These are phyloP conservation scores for Saccopteryx leptura DNA, from an alignment of 2,113 vertebrate genomes.

Conservation along the genomic window DNA sequence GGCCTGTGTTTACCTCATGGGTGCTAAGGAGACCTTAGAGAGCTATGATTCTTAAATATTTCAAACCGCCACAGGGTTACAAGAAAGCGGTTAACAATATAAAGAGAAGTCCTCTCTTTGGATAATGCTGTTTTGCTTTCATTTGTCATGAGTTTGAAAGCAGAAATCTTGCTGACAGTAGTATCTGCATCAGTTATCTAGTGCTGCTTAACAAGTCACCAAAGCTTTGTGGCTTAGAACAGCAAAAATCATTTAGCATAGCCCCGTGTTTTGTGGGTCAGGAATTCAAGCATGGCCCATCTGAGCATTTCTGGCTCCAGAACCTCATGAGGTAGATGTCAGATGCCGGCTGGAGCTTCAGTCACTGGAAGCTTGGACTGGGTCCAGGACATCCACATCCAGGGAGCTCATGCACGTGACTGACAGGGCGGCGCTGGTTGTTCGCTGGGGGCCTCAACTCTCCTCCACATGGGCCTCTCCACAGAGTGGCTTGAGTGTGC, in stretches of 20 bases:
- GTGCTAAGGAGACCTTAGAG: not conserved
- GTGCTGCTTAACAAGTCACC: not conserved
- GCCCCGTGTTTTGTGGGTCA: not conserved
- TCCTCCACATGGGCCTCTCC: not conserved
- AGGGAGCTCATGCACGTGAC: not conserved
- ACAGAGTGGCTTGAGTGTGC: not conserved
- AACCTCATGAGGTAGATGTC: not conserved
- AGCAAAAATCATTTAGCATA: not conserved
- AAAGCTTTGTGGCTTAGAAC: not conserved
- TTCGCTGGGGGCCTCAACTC: not conserved
- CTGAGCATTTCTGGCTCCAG: not conserved
- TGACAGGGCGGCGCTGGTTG: not conserved
- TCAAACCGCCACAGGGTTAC: not conserved
- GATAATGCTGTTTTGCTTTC: not conserved
- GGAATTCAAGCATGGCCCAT: not conserved
- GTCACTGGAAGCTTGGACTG: not conserved
- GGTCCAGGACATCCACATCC: not conserved
- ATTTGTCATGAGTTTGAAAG: slow-evolving; percentile 46
- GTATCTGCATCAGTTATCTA: not conserved
- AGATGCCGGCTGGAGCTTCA: not conserved
- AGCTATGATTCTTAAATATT: not conserved
- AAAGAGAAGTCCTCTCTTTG: not conserved
- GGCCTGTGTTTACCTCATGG: not conserved
- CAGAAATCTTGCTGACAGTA: not conserved
- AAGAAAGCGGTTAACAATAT: not conserved